Percentiles rank a stretch among this genome's conserved stretches.
phyloP scores from a whole-genome alignment of 2,888 invertebrate genomes.

The Sinodicranocentrus sp. region DNA sequence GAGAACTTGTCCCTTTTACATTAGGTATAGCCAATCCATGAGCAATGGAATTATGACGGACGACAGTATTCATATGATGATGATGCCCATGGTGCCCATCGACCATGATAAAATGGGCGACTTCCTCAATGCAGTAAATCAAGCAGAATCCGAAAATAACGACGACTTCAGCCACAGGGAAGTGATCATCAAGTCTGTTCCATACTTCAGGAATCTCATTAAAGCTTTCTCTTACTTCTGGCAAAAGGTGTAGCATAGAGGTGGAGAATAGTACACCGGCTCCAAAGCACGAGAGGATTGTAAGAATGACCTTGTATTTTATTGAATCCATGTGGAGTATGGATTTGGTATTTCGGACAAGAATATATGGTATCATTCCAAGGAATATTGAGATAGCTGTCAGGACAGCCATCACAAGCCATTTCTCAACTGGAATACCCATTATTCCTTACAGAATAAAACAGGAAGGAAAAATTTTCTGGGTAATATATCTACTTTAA shows the following conservation, averaged over 20 bases:
- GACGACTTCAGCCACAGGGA: slow-evolving; percentile 74
- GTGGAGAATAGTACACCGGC: slow-evolving; percentile 86
- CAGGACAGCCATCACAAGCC: slow-evolving; percentile 74
- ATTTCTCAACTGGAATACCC: slow-evolving; percentile 69
- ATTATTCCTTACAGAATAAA: slow-evolving; percentile 40
- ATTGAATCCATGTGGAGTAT: slow-evolving; percentile 41
- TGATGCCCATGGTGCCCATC: slow-evolving; percentile 69
- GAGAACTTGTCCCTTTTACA: slow-evolving; percentile 22
- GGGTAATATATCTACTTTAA: background rate
- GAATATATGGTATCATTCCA: slow-evolving; percentile 70
- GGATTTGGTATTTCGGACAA: slow-evolving; percentile 59
- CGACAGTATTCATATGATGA: slow-evolving; percentile 67
- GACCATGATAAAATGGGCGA: slow-evolving; percentile 76
- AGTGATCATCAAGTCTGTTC: slow-evolving; percentile 68
- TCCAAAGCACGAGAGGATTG: slow-evolving; percentile 87
- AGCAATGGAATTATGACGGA: slow-evolving; percentile 72
- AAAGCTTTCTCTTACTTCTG: slow-evolving; percentile 82
- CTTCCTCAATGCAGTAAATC: slow-evolving; percentile 75
- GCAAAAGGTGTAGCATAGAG: slow-evolving; percentile 87
- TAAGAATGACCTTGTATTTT: slow-evolving; percentile 79
- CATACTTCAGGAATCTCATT: slow-evolving; percentile 44
- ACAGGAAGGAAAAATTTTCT: background rate
- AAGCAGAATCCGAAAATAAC: slow-evolving; percentile 72
- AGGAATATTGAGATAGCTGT: slow-evolving; percentile 71
- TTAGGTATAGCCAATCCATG: slow-evolving; percentile 70